Conservation (phyloP, 2,113 vertebrate genomes). For the Neopipo cinnamomea region DNA sequence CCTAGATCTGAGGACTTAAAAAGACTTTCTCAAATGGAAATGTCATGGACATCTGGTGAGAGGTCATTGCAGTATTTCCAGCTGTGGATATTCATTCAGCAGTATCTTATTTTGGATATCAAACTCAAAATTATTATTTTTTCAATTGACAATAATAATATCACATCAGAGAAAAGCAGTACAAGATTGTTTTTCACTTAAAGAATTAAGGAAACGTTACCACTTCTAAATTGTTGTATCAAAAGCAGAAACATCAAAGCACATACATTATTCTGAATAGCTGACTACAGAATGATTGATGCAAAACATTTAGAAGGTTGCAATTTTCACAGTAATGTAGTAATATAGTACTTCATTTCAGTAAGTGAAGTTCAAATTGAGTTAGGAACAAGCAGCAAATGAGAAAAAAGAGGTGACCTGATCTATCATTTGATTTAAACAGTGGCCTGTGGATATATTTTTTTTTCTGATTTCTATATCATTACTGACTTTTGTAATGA, state of each 20-base stretch:
- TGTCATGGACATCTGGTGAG: not conserved
- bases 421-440: constrained; percentile 4
- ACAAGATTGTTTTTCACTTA: not conserved
- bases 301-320: not conserved
- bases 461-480: not conserved
- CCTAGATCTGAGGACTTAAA: not conserved
- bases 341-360: not conserved
- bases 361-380: not conserved
- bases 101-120: not conserved
- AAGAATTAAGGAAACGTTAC: not conserved
- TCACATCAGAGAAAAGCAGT: not conserved
- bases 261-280: not conserved
- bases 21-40: not conserved
- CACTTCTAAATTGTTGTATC: not conserved
- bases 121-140: not conserved
- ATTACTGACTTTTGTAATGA: not conserved
- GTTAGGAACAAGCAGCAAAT: not conserved
- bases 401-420: not conserved
- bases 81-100: not conserved
- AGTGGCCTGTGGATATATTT: not conserved
- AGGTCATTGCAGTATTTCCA: not conserved
- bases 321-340: not conserved
- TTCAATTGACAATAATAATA: not conserved
- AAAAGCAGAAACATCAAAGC: not conserved
- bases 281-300: not conserved